Percentiles rank a stretch among this genome's conserved stretches.
These are phyloP conservation scores for Acanthosepion pharaonis DNA, from an alignment of 2,888 invertebrate species.

Conservation along the genomic window DNA sequence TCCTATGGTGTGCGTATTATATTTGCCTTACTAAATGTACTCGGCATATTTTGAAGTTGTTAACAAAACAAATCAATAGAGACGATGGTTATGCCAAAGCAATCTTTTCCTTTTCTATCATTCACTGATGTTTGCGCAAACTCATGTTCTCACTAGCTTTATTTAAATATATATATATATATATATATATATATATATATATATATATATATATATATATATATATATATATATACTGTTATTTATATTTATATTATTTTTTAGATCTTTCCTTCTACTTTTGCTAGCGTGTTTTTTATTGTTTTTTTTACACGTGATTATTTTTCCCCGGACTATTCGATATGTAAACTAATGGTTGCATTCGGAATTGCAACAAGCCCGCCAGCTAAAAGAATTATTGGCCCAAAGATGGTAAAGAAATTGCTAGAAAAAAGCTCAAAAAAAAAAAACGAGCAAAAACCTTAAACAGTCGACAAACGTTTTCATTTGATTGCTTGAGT, in stretches of 20 bases:
- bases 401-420: background rate
- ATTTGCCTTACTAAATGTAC: too few species aligned
- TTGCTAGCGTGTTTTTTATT: background rate
- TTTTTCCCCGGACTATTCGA: background rate
- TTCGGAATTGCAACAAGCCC: conserved; percentile 33
- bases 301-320: background rate
- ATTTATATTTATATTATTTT: background rate
- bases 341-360: background rate
- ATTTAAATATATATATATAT: background rate
- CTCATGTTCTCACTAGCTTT: background rate
- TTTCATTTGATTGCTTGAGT: background rate
- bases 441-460: background rate
- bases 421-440: background rate
- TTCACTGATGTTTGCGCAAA: background rate
- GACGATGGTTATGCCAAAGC: too few species aligned
- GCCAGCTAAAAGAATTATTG: background rate
- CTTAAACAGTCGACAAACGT: background rate
- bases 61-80: background rate
- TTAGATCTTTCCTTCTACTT: background rate
- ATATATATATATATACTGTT: too few species aligned
- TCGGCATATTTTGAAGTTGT: background rate
- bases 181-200: too few species aligned
- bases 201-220: too few species aligned
- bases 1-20: too few species aligned
- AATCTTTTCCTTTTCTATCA: background rate